Evolutionary conservation across 2,113 vertebrate genomes (phyloP).

Genomic region (Macquaria ambigua): DNA sequence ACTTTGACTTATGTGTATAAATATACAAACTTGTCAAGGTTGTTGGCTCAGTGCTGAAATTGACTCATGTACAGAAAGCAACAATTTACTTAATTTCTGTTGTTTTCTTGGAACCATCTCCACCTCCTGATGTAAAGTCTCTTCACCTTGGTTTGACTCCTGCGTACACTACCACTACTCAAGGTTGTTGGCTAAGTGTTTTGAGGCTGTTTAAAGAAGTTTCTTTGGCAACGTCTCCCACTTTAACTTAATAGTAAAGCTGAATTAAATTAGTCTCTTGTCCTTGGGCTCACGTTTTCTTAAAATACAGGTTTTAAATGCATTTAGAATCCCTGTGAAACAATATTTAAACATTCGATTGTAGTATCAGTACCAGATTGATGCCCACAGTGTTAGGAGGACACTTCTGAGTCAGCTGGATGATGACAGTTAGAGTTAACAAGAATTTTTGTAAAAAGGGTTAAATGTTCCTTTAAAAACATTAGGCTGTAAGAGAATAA

Average conservation of each 20-base stretch:
- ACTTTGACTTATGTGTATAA: slow-evolving; percentile 69
- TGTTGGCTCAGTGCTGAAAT: slow-evolving; percentile 67
- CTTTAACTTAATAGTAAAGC: slow-evolving; percentile 43
- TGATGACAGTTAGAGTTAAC: background rate
- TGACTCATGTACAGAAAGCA: slow-evolving; percentile 59
- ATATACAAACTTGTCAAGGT: slow-evolving; percentile 77
- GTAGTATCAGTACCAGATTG: too few species aligned
- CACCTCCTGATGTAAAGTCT: slow-evolving; percentile 58
- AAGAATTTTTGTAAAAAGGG: background rate
- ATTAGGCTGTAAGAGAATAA: background rate
- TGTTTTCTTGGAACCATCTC: slow-evolving; percentile 57
- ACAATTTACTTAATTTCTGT: slow-evolving; percentile 64
- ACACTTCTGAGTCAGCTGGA: background rate
- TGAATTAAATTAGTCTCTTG: slow-evolving; percentile 57
- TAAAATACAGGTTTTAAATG: slow-evolving; percentile 13
- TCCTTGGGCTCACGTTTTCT: slow-evolving; percentile 56
- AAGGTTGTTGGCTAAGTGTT: slow-evolving; percentile 63
- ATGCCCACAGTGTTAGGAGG: background rate
- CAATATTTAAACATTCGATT: background rate
- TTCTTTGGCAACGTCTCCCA: slow-evolving; percentile 40
- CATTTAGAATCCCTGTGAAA: slow-evolving; percentile 8
- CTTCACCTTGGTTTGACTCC: slow-evolving; percentile 68
- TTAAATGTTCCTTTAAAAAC: background rate
- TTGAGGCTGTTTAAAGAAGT: slow-evolving; percentile 46
- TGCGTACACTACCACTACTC: slow-evolving; percentile 22